phyloP scores from a whole-genome alignment of 2,888 invertebrate species.

The Phorcus lineatus region DNA sequence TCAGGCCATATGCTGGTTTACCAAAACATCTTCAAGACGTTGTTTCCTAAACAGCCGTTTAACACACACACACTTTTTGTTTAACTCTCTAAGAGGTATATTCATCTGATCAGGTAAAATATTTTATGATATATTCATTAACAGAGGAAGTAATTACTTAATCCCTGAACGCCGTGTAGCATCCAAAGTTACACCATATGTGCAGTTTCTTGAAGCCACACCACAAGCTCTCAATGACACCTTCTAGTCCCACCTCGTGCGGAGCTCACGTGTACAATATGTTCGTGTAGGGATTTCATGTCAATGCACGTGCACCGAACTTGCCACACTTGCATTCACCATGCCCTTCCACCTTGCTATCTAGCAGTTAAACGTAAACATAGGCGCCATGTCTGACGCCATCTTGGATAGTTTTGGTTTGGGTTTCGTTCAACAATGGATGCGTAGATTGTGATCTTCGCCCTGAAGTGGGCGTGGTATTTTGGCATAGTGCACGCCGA shows the following conservation, averaged over 20 bases:
- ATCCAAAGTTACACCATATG: too few species aligned
- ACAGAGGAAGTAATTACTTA: too few species aligned
- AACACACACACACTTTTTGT: too few species aligned
- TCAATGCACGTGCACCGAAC: neutral
- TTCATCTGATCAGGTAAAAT: too few species aligned
- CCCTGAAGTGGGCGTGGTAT: neutral
- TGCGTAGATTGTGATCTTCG: neutral
- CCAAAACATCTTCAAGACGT: too few species aligned
- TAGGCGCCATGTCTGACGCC: neutral
- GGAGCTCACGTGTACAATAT: neutral
- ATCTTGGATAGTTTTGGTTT: neutral
- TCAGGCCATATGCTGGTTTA: too few species aligned
- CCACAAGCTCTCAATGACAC: neutral
- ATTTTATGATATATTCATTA: too few species aligned
- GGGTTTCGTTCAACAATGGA: neutral
- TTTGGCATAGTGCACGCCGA: neutral
- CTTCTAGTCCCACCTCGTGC: neutral
- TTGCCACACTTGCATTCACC: neutral
- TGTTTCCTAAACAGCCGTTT: too few species aligned
- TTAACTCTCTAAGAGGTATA: too few species aligned
- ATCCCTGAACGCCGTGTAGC: too few species aligned
- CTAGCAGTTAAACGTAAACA: neutral
- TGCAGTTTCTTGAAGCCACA: too few species aligned
- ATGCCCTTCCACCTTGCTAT: neutral
- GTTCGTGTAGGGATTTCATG: neutral